Evolutionary conservation across 2,797 vertebrate genomes (phyloP).

Genomic region (Euphonia xanthogaster): DNA sequence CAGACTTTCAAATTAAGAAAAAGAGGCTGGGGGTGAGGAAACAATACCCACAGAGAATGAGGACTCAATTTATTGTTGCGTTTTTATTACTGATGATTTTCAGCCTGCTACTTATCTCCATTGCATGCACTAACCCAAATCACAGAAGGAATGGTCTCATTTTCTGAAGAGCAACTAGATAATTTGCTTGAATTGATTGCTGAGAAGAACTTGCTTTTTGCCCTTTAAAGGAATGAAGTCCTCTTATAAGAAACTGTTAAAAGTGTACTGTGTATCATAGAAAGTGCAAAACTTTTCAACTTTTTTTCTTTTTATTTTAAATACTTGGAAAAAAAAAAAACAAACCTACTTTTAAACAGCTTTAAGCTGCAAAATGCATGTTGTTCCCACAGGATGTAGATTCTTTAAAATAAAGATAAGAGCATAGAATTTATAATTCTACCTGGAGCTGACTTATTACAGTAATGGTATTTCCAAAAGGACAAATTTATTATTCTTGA

Average conservation of each 20-base stretch:
- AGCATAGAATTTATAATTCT: background rate
- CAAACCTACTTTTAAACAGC: background rate
- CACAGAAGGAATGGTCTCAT: background rate
- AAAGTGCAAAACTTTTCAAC: background rate
- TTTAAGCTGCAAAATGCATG: background rate
- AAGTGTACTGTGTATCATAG: background rate
- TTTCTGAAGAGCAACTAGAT: background rate
- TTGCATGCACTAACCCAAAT: background rate
- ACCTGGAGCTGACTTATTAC: background rate
- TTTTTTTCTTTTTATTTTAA: background rate
- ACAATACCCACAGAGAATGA: accelerated
- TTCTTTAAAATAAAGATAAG: background rate
- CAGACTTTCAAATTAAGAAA: background rate
- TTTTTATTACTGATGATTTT: background rate
- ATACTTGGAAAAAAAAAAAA: accelerated
- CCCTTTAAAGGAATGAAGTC: background rate
- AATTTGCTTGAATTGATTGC: background rate
- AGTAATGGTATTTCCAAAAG: background rate
- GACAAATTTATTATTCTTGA: background rate
- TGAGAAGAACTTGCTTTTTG: background rate
- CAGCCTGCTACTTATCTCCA: background rate
- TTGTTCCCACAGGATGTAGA: background rate
- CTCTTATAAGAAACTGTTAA: background rate
- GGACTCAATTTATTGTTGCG: background rate
- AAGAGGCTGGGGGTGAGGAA: background rate